Conservation (phyloP, 2,888 invertebrate species). For the Dryococelus australis region DNA sequence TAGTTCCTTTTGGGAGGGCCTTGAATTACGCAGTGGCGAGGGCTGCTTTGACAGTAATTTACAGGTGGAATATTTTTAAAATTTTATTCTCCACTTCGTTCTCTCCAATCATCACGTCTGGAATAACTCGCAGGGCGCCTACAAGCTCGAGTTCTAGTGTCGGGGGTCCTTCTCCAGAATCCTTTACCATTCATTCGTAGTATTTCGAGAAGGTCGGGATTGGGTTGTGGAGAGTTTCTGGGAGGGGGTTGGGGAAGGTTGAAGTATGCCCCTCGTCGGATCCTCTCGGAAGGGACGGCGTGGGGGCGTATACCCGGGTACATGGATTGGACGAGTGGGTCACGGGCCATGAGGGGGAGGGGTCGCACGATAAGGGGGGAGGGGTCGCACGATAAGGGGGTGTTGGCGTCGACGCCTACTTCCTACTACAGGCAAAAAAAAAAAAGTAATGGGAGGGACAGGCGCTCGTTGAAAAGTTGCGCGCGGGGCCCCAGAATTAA, state of each 20-base stretch:
- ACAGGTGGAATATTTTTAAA: not conserved
- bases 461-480: not conserved
- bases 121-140: too few species aligned
- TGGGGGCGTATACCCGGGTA: not conserved
- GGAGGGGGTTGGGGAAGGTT: too few species aligned
- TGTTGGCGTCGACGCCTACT: not conserved
- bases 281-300: not conserved
- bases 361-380: not conserved
- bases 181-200: not conserved
- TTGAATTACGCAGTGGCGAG: not conserved
- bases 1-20: too few species aligned
- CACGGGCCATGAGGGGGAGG: not conserved
- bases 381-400: not conserved
- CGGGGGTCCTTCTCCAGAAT: not conserved
- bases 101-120: not conserved
- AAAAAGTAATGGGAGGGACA: constrained; percentile 12
- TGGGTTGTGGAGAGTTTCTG: not conserved
- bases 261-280: not conserved
- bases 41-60: not conserved
- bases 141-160: not conserved
- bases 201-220: not conserved
- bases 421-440: not conserved
- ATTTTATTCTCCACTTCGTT: not conserved
- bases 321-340: not conserved
- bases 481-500: constrained; percentile 36